Evolutionary conservation across 1,140 invertebrate species (phyloP).

Genomic region (Meteorus sp.): DNA sequence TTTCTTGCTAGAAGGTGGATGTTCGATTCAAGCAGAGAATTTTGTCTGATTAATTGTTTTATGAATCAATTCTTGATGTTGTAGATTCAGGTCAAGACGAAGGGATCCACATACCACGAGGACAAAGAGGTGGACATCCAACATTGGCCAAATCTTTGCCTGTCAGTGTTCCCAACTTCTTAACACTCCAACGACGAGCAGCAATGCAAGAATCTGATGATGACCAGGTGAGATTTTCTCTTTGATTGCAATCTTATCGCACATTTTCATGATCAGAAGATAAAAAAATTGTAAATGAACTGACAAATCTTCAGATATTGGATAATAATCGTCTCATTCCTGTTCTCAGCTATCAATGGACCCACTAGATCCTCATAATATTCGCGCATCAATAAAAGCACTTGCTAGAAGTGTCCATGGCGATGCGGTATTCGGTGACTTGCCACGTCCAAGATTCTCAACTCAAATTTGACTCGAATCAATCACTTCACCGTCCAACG

Average conservation of each 20-base stretch:
- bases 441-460: constrained; percentile 79
- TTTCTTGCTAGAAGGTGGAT: no score
- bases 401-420: constrained; percentile 83
- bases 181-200: constrained; percentile 41
- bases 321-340: constrained; percentile 4
- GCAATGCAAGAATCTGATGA: constrained; percentile 52
- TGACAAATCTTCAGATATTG: neutral
- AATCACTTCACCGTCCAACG: constrained; percentile 8
- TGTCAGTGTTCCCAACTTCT: constrained; percentile 61
- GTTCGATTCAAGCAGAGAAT: no score
- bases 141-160: constrained; percentile 62
- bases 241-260: neutral
- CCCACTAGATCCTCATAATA: constrained; percentile 65
- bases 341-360: constrained; percentile 39
- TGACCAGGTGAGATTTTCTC: constrained; percentile 45
- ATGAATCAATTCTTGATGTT: neutral
- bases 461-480: constrained; percentile 70
- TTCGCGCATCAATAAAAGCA: constrained; percentile 85
- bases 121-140: constrained; percentile 44
- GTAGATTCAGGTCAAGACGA: constrained; percentile 57
- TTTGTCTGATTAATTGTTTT: constrained; percentile 21
- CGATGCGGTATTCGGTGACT: constrained; percentile 79
- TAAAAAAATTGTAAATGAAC: neutral
- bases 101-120: constrained; percentile 54
- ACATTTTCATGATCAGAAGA: neutral